phyloP scores from a whole-genome alignment of 2,888 invertebrate genomes.

The Maniola hyperantus region DNA sequence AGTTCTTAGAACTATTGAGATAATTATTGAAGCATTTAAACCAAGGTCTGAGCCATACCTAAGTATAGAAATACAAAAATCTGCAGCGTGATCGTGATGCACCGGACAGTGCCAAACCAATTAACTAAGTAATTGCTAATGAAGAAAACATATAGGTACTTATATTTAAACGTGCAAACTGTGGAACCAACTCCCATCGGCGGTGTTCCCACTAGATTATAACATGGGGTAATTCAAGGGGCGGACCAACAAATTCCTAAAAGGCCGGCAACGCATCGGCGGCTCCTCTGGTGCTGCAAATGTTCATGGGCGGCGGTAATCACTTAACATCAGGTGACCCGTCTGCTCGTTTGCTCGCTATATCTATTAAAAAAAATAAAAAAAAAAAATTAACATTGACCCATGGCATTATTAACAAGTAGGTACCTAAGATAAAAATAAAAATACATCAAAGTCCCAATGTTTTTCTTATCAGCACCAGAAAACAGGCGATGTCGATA shows the following conservation, averaged over 20 bases:
- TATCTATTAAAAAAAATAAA: too few species aligned
- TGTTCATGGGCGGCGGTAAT: too few species aligned
- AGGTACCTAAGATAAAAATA: conserved; percentile 31
- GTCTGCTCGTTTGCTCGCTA: too few species aligned
- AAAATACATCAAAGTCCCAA: conserved; percentile 24
- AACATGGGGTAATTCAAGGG: too few species aligned
- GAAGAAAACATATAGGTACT: not conserved
- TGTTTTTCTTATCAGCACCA: conserved; percentile 38
- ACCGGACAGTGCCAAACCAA: not conserved
- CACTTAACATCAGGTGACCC: too few species aligned
- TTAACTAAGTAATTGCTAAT: not conserved
- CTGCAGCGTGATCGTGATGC: not conserved
- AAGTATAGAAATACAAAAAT: not conserved
- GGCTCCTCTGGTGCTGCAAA: too few species aligned
- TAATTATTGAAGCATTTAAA: not conserved
- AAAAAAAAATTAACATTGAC: conserved; percentile 31
- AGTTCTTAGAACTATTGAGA: too few species aligned
- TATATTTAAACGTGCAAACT: too few species aligned
- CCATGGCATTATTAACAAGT: conserved; percentile 22
- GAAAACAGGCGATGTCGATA: conserved; percentile 22
- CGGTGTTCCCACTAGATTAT: too few species aligned
- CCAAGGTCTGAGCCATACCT: not conserved
- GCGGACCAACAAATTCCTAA: too few species aligned
- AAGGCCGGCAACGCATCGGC: too few species aligned
- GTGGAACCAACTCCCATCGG: too few species aligned